These are phyloP conservation scores for Drosophila borborema DNA, from an alignment of 2,888 invertebrate species.

Conservation along the genomic window DNA sequence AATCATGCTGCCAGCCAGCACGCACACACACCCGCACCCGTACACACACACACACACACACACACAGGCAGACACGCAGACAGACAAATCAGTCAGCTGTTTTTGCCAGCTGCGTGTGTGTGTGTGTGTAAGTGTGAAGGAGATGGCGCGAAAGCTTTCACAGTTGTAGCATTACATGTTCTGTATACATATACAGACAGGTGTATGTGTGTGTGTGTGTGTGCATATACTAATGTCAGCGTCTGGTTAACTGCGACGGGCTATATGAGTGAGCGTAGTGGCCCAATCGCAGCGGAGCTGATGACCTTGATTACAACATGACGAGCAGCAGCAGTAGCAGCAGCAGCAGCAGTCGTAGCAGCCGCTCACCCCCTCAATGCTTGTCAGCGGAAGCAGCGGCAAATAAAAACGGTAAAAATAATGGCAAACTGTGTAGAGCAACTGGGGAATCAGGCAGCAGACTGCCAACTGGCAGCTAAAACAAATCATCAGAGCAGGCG, in stretches of 20 bases:
- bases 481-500: constrained; percentile 67
- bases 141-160: constrained; percentile 68
- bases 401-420: constrained; percentile 76
- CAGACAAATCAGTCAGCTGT: constrained; percentile 73
- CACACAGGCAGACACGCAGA: constrained; percentile 12
- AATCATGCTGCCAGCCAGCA: constrained; percentile 66
- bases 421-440: constrained; percentile 39
- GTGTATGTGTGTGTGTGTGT: constrained; percentile 21
- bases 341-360: neutral
- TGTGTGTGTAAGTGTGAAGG: constrained; percentile 39
- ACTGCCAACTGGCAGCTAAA: constrained; percentile 54
- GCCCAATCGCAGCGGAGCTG: constrained; percentile 65
- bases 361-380: constrained; percentile 4
- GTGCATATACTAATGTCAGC: constrained; percentile 68
- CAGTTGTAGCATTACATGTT: constrained; percentile 33
- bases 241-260: constrained; percentile 73
- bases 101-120: constrained; percentile 60
- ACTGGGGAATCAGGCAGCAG: constrained; percentile 43
- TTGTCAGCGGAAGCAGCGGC: constrained; percentile 55
- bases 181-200: neutral
- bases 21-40: constrained; percentile 26
- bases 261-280: constrained; percentile 59
- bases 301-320: constrained; percentile 78
- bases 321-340: constrained; percentile 18
- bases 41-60: constrained; percentile 1